Conservation (phyloP, 2,113 vertebrate genomes). For the Ifrita kowaldi region DNA sequence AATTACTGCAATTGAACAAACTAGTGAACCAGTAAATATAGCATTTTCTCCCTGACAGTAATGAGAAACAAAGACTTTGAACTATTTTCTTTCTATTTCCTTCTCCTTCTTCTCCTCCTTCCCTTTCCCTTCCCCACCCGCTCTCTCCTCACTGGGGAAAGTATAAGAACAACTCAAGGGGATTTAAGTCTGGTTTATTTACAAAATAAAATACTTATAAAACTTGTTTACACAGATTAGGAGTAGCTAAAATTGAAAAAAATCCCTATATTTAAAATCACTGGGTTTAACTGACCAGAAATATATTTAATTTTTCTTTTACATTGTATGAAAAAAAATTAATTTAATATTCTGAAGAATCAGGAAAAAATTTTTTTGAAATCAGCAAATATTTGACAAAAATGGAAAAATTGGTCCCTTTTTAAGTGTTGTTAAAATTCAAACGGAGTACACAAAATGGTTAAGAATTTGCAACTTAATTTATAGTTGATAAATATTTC, state of each 20-base stretch:
- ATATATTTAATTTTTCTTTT: background rate
- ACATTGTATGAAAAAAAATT: background rate
- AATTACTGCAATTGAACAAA: background rate
- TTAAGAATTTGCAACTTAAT: background rate
- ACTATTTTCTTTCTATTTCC: background rate
- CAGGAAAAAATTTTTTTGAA: background rate
- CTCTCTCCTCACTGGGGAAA: background rate
- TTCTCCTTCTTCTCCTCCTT: background rate
- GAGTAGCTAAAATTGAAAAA: background rate
- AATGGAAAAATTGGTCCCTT: fast-evolving
- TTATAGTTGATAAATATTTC: background rate
- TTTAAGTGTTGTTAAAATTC: background rate
- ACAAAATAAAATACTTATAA: background rate
- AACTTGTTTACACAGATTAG: background rate
- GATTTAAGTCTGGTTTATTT: background rate
- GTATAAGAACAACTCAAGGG: background rate
- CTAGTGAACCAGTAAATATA: background rate
- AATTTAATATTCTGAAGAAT: background rate
- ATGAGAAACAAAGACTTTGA: background rate
- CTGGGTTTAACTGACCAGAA: background rate
- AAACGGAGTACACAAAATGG: background rate
- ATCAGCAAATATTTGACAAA: background rate
- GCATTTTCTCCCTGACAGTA: background rate
- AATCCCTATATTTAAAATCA: background rate
- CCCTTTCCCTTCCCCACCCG: no score